A percentile compares a stretch with the other conserved stretches of the same genome.
phyloP scores from a whole-genome alignment of 1,140 invertebrate species.

The Drosophila prosaltans region DNA sequence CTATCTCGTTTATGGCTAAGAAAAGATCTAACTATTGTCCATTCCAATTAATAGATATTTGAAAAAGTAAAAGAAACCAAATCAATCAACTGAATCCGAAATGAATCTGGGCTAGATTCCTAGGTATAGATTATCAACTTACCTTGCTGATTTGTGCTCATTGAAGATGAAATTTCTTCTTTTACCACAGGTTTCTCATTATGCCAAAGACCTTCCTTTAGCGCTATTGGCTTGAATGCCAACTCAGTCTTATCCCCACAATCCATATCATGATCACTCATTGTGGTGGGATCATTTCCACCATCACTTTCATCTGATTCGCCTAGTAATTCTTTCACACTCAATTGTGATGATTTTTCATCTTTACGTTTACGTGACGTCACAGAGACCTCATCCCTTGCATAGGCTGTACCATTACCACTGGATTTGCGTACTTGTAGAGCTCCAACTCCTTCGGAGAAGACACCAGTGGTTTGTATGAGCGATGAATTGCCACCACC shows the following conservation, averaged over 20 bases:
- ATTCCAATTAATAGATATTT: too few relatives aligned
- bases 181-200: constrained; percentile 55
- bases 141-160: constrained; percentile 30
- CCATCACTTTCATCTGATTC: constrained; percentile 56
- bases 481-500: constrained; percentile 59
- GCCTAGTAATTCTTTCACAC: constrained; percentile 51
- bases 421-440: constrained; percentile 56
- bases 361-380: constrained; percentile 61
- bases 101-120: too few relatives aligned
- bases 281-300: constrained; percentile 40
- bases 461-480: constrained; percentile 76
- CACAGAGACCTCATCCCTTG: constrained; percentile 56
- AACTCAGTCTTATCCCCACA: constrained; percentile 74
- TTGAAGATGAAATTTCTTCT: constrained; percentile 14
- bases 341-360: constrained; percentile 48
- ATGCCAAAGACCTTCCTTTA: constrained; percentile 72
- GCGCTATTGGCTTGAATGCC: constrained; percentile 58
- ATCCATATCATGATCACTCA: constrained; percentile 50
- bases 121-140: neutral
- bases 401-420: constrained; percentile 46
- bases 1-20: too few relatives aligned
- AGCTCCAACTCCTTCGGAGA: constrained; percentile 77
- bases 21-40: too few relatives aligned
- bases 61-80: too few relatives aligned
- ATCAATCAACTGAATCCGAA: too few relatives aligned